Conservation (phyloP, 1,140 invertebrate genomes). For the Oryctes rhinoceros region DNA sequence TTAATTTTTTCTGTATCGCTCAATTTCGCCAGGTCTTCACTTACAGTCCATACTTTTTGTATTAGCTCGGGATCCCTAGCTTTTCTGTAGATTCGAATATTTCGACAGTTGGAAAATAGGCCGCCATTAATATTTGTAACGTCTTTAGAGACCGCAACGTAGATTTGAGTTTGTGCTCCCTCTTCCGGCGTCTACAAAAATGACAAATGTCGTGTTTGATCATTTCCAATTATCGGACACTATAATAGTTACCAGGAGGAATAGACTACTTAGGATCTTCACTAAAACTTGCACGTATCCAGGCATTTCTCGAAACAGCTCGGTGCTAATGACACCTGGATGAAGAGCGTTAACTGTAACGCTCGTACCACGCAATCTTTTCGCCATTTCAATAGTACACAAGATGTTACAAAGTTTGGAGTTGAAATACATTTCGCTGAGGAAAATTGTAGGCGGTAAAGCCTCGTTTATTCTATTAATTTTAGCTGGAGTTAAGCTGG, state of each 20-base stretch:
- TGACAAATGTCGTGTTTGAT: not conserved
- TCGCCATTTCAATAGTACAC: slow-evolving; percentile 82
- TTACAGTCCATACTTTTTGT: slow-evolving; percentile 46
- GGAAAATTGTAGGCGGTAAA: not conserved
- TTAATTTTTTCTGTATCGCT: not conserved
- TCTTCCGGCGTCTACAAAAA: slow-evolving; percentile 74
- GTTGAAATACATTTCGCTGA: slow-evolving; percentile 63
- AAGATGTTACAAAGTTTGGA: slow-evolving; percentile 84
- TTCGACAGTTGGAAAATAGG: slow-evolving; percentile 46
- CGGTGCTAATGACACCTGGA: slow-evolving; percentile 68
- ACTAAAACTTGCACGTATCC: not conserved
- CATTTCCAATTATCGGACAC: too few species aligned
- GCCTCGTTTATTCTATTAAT: not conserved
- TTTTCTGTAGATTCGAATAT: slow-evolving; percentile 42
- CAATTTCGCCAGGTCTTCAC: slow-evolving; percentile 46
- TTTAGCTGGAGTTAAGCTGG: not conserved
- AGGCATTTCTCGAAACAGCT: slow-evolving; percentile 47
- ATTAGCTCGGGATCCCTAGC: slow-evolving; percentile 44
- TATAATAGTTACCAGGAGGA: too few species aligned
- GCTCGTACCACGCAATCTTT: slow-evolving; percentile 74
- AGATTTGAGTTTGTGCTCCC: slow-evolving; percentile 83
- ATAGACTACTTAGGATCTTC: too few species aligned
- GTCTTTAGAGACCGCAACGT: slow-evolving; percentile 78
- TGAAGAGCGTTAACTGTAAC: slow-evolving; percentile 84
- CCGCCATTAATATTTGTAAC: slow-evolving; percentile 61